Conservation (phyloP, 1,140 invertebrate species). For the Venturia canescens region DNA sequence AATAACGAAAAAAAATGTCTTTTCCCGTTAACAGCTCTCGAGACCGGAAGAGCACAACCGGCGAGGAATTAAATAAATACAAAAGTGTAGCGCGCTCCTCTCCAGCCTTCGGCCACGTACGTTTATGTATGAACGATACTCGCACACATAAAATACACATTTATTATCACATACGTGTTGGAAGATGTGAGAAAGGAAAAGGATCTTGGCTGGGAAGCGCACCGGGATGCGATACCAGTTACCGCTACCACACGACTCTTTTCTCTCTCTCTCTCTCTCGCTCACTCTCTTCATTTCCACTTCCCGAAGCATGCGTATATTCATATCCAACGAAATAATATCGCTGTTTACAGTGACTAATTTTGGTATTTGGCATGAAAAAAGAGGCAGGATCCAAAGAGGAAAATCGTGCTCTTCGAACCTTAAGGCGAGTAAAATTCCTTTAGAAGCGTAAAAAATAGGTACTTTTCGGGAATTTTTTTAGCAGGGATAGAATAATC, state of each 20-base stretch:
- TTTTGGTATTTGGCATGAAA: neutral
- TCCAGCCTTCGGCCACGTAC: slow-evolving; percentile 24
- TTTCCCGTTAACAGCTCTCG: neutral
- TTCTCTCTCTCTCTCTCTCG: too few species aligned
- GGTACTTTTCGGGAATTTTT: too few species aligned
- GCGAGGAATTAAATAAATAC: slow-evolving; percentile 17
- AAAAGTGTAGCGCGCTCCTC: neutral
- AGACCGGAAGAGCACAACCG: neutral
- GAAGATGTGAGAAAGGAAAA: neutral
- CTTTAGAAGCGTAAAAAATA: too few species aligned
- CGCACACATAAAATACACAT: too few species aligned
- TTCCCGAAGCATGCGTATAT: slow-evolving; percentile 12
- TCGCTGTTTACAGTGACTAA: neutral
- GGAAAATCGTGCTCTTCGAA: too few species aligned
- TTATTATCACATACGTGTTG: neutral
- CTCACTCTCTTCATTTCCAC: too few species aligned
- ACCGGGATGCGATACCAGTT: slow-evolving; percentile 12
- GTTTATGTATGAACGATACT: slow-evolving; percentile 29
- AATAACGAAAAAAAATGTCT: slow-evolving; percentile 5
- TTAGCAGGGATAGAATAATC: too few species aligned
- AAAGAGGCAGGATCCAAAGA: too few species aligned
- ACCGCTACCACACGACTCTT: slow-evolving; percentile 9
- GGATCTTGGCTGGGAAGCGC: neutral
- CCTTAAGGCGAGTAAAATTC: too few species aligned
- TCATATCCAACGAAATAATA: slow-evolving; percentile 11